Conservation (phyloP, 2,797 vertebrate species). For the Tapera naevia region DNA sequence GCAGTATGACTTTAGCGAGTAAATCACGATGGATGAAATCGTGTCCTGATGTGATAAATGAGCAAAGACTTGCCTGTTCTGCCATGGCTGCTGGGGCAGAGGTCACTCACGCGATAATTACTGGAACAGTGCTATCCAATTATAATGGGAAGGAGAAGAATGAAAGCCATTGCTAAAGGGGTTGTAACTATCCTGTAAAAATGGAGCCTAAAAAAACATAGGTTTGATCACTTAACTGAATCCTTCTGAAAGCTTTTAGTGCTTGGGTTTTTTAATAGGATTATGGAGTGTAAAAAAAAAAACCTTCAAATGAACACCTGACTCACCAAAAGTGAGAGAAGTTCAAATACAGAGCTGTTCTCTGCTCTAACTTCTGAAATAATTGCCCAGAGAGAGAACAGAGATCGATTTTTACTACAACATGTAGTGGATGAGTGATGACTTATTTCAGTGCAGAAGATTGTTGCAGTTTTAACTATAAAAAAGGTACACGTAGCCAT, state of each 20-base stretch:
- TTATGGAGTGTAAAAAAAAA: neutral
- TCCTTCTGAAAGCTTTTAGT: conserved; percentile 43
- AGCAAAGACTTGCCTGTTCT: neutral
- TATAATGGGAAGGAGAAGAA: neutral
- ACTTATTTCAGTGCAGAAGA: conserved; percentile 34
- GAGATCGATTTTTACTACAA: conserved; percentile 14
- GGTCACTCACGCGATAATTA: neutral
- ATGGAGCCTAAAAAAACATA: conserved; percentile 28
- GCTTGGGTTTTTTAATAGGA: conserved; percentile 57
- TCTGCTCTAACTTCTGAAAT: conserved; percentile 55
- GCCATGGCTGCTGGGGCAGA: neutral
- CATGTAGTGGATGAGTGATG: conserved; percentile 38
- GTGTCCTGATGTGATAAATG: conserved; percentile 10
- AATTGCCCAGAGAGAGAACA: conserved; percentile 1
- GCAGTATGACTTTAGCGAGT: neutral
- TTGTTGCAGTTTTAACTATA: conserved; percentile 31
- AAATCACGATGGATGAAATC: neutral
- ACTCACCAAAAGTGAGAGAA: conserved; percentile 28
- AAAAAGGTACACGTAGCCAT: conserved; percentile 13
- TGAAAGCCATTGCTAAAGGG: conserved; percentile 46
- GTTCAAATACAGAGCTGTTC: conserved; percentile 40
- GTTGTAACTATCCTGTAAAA: conserved; percentile 30
- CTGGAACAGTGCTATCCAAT: neutral
- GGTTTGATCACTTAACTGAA: conserved; percentile 58
- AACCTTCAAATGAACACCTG: conserved; percentile 65